phyloP scores from a whole-genome alignment of 35 echinoderm and acorn worm genomes.

The Patiria miniata region DNA sequence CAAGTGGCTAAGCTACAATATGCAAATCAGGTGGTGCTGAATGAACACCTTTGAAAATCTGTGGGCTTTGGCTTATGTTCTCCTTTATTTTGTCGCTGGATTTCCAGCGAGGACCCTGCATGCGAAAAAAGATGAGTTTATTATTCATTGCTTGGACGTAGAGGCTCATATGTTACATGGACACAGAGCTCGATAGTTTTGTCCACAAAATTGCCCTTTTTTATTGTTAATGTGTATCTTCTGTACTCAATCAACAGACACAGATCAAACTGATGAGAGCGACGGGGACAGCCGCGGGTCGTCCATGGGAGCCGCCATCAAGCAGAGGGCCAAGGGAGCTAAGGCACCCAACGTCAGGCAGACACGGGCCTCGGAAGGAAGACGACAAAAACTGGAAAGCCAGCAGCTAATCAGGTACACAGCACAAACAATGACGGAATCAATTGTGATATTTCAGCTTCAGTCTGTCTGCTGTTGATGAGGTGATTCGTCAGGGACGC shows the following conservation, averaged over 20 bases:
- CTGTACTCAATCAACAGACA: conserved; percentile 30
- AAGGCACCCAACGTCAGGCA: neutral
- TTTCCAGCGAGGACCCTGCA: no score
- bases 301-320: neutral
- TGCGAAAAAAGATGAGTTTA: no score
- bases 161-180: no score
- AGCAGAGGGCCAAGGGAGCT: neutral
- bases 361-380: neutral
- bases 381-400: neutral
- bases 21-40: no score
- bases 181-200: neutral
- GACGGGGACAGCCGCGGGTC: conserved; percentile 16
- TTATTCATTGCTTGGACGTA: no score
- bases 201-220: neutral
- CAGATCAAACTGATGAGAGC: conserved; percentile 60
- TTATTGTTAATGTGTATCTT: neutral
- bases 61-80: no score
- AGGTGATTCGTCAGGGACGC: no score
- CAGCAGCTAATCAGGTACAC: neutral
- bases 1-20: no score
- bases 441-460: no score
- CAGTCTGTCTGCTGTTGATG: no score
- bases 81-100: no score
- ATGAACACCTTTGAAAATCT: no score
- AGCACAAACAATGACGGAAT: neutral